phyloP scores from a whole-genome alignment of 2,888 invertebrate genomes.

The Pseudococcus jackbeardsleyi region DNA sequence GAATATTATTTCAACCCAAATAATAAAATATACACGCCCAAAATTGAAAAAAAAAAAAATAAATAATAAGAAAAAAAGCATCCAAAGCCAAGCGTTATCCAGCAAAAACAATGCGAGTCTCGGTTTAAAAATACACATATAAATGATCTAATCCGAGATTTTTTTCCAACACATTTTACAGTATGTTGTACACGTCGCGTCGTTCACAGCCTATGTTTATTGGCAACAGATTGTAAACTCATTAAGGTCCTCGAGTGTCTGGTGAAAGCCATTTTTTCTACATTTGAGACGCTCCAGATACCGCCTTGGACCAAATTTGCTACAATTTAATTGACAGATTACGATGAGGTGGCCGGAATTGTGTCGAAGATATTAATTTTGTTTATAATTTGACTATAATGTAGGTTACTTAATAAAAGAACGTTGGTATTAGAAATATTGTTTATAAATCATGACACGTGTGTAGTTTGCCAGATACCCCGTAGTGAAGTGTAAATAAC shows the following conservation, averaged over 20 bases:
- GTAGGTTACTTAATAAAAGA: background rate
- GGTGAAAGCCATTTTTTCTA: constrained; percentile 32
- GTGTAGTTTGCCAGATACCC: background rate
- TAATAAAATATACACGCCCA: background rate
- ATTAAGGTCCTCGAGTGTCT: constrained; percentile 31
- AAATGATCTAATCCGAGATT: background rate
- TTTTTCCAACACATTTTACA: background rate
- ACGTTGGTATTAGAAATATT: background rate
- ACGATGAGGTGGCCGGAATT: background rate
- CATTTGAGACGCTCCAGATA: constrained; percentile 38
- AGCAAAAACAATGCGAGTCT: constrained; percentile 54
- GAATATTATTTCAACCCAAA: constrained; percentile 6
- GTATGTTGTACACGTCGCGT: constrained; percentile 6
- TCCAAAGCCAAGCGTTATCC: constrained; percentile 53
- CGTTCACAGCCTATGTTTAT: background rate
- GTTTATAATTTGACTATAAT: background rate
- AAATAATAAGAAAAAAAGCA: constrained; percentile 4
- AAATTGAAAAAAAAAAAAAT: constrained; percentile 12
- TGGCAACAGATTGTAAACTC: constrained; percentile 44
- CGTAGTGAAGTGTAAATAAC: background rate
- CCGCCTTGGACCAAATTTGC: constrained; percentile 20
- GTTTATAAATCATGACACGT: background rate
- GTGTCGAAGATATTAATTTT: constrained; percentile 28
- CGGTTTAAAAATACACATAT: constrained; percentile 32
- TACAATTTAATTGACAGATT: constrained; percentile 27